Evolutionary conservation across 2,888 invertebrate genomes (phyloP).

Genomic region (Pachymerium ferrugineum): DNA sequence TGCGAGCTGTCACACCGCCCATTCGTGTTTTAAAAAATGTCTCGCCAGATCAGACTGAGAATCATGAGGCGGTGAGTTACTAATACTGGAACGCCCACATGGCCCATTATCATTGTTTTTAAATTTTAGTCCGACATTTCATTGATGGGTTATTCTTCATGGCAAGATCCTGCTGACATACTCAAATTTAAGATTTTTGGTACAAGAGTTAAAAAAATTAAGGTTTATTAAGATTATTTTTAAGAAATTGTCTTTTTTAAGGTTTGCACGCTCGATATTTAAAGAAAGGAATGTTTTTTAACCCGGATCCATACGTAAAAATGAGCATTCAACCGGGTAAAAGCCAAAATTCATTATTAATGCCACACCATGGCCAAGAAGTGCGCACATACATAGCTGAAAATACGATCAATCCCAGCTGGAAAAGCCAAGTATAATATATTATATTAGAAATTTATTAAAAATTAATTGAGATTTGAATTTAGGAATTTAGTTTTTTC

Average conservation of each 20-base stretch:
- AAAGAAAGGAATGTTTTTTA: slow-evolving; percentile 51
- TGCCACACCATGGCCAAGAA: slow-evolving; percentile 48
- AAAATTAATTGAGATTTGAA: not conserved
- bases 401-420: slow-evolving; percentile 48
- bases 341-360: slow-evolving; percentile 38
- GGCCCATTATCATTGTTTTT: not conserved
- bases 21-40: slow-evolving; percentile 41
- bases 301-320: slow-evolving; percentile 52
- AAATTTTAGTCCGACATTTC: not conserved
- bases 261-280: slow-evolving; percentile 49
- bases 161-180: slow-evolving; percentile 40
- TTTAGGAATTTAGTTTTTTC: slow-evolving; percentile 46
- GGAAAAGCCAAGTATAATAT: slow-evolving; percentile 43
- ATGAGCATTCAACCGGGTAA: slow-evolving; percentile 47
- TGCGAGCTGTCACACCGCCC: slow-evolving; percentile 48
- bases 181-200: slow-evolving; percentile 40
- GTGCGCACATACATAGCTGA: slow-evolving; percentile 45
- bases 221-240: not conserved
- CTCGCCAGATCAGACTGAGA: slow-evolving; percentile 7
- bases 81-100: not conserved
- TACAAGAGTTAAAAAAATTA: slow-evolving; percentile 21
- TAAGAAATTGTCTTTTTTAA: slow-evolving; percentile 36
- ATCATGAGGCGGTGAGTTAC: not conserved
- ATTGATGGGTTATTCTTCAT: slow-evolving; percentile 38
- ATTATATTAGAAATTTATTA: slow-evolving; percentile 34